Evolutionary conservation across 1,140 invertebrate genomes (phyloP), one percentile per base, ranked within the genome.

Genomic region (Pseudomyrmex gracilis): DNA sequence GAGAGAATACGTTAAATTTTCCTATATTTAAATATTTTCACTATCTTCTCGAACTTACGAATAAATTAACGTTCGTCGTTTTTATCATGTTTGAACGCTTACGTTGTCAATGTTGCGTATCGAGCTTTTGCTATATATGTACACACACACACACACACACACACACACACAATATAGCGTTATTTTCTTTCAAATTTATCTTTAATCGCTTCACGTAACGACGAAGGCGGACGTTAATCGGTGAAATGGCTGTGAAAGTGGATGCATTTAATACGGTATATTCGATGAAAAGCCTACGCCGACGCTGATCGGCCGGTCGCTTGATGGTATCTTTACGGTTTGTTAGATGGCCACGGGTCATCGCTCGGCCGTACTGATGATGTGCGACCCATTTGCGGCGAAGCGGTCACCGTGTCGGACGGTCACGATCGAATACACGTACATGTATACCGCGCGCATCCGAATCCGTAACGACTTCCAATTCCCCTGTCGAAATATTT

Each of bases 271-370:
- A 78, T 78, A 47, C 64, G 43, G 70, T 80, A 34, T 34, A 80
- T 70, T 80, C 51, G 57, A 82, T 71, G 71, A 74, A 82, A 74
- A 82, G 47, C 78, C 67, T 73, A 73, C 45, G 67, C 22, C 15
- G 45, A 22, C 77, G 57, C 66, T 58, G 78, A 63, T 51, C 55
- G 57, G 12, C n/a, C 78, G 47, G 12, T 24, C 78, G 53, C 78
- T 53, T 47, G 78, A 80, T 74, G 47, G 57, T 67, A 80, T 67
- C 82, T 84, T 84, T 67, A 80, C 74, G 82, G 82, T 84, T 84
- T 84, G 74, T 84, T 84, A 78, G 73, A 78, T 77, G 61, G 74
- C 53, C 64, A 84, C 82, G 57, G 82, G 64, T 84, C 82, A 80
- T 84, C 64, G 74, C 82, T 84, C 64, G 64, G 64, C 24, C 64